Evolutionary conservation across 2,113 vertebrate species (phyloP).

Genomic region (Salminus brasiliensis): DNA sequence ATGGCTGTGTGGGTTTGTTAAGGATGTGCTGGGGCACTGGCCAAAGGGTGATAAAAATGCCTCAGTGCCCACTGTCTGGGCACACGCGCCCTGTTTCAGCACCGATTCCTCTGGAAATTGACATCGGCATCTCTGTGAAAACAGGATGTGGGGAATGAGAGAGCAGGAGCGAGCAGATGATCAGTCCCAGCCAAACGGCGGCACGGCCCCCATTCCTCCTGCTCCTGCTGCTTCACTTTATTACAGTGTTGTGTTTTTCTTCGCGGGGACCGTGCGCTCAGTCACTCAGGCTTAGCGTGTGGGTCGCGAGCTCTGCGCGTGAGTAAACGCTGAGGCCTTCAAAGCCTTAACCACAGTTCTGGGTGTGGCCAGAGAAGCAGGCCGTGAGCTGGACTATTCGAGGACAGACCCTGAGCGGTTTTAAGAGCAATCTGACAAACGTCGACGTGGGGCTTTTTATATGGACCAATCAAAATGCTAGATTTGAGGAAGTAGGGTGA

Average conservation of each 20-base stretch:
- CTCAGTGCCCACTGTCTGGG: conserved; percentile 47
- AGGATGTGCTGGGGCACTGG: conserved; percentile 35
- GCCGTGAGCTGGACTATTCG: conserved; percentile 7
- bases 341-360: conserved; percentile 9
- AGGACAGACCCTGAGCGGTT: conserved; percentile 16
- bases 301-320: neutral
- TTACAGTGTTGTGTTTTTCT: neutral
- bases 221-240: conserved; percentile 29
- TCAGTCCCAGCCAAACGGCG: neutral
- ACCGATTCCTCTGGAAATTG: conserved; percentile 45
- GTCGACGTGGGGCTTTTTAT: too few relatives aligned
- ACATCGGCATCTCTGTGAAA: conserved; percentile 57
- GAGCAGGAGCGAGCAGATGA: conserved; percentile 29
- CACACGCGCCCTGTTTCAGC: conserved; percentile 31
- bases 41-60: conserved; percentile 52
- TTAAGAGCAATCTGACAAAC: neutral
- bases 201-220: neutral
- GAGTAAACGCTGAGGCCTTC: neutral
- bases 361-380: neutral
- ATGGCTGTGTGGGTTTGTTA: conserved; percentile 42
- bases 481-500: too few relatives aligned
- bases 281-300: neutral
- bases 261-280: neutral
- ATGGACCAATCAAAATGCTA: too few relatives aligned
- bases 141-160: conserved; percentile 59